Base-by-base conservation (phyloP, 2,888 invertebrate genomes). In the Synanthedon andrenaeformis region DNA sequence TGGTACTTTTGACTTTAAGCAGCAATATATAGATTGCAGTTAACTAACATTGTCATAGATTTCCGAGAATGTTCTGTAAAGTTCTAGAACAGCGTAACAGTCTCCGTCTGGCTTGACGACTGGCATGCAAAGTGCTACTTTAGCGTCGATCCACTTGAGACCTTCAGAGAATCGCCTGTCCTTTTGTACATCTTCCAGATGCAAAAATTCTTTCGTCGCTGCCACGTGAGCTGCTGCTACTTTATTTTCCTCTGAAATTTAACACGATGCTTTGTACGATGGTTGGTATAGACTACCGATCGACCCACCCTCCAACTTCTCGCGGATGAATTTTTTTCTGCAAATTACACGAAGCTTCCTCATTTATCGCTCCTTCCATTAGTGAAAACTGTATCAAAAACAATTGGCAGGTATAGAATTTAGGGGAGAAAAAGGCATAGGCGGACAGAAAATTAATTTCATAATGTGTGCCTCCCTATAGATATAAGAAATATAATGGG, bases 121-220 rank as follows among this genome's bases (percentile, higher is more conserved):
- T 1, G 91, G 91, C 67, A 91, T 87, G 61, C 90, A 89, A 1
- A 91, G 72, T 0, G 91, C 90, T 0, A 85, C 82, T 67, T 89
- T 89, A 0, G 90, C 88, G 53, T 88, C 87, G 35, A 89, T 76
- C 89, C 90, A 82, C 51, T 82, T 86, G 42, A 90, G 76, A 0
- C 90, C 90, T 41, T 89, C 88, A 0, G 90, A 82, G 72, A 91
- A 91, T 50, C 90, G 73, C 1, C 82, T 69, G 70, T 91, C 91
- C 3, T 82, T 76, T 50, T 83, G 77, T 14, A 90, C 86, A 61
- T 91, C 90, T 23, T 89, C 88, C 0, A 90, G 68, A 13, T 89
- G 70, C 0, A 91, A 73, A 56, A 80, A 86, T 63, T 90, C 89
- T 59, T 89, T 90, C 41, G 88, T 88, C 35, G 64, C 76, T 0